Conservation (phyloP, 1,140 invertebrate species). For the Hyles vespertilio region DNA sequence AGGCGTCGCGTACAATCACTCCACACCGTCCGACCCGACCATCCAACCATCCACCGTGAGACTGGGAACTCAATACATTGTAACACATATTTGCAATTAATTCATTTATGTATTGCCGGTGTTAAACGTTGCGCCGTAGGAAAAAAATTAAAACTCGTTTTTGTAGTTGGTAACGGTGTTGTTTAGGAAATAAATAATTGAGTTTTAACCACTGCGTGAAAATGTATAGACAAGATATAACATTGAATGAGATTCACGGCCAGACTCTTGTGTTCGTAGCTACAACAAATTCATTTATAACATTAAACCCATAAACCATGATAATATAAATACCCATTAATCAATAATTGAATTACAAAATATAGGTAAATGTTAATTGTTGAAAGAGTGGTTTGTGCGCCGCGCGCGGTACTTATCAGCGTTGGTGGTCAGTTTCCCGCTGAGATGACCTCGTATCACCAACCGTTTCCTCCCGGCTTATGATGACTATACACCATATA, state of each 20-base stretch:
- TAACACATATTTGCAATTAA: neutral
- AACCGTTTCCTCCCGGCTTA: slow-evolving; percentile 44
- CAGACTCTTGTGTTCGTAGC: too few species aligned
- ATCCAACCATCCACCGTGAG: slow-evolving; percentile 22
- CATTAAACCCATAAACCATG: too few species aligned
- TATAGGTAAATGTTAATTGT: slow-evolving; percentile 4
- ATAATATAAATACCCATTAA: too few species aligned
- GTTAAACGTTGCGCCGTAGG: neutral
- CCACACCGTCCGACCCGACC: neutral
- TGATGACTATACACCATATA: slow-evolving; percentile 18
- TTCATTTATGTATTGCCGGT: neutral
- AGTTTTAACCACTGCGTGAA: too few species aligned
- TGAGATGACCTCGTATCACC: slow-evolving; percentile 48
- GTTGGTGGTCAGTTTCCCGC: slow-evolving; percentile 44
- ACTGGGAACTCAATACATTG: slow-evolving; percentile 15
- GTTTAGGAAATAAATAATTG: too few species aligned
- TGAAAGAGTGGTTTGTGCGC: neutral
- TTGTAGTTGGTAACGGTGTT: too few species aligned
- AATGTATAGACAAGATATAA: too few species aligned
- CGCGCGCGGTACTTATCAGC: slow-evolving; percentile 34
- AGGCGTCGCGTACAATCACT: slow-evolving; percentile 38
- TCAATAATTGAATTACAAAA: too few species aligned
- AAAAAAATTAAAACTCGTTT: too few species aligned
- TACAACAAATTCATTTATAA: too few species aligned
- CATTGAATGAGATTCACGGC: too few species aligned